Conservation (phyloP, 2,888 invertebrate genomes). For the Coremacera marginata region DNA sequence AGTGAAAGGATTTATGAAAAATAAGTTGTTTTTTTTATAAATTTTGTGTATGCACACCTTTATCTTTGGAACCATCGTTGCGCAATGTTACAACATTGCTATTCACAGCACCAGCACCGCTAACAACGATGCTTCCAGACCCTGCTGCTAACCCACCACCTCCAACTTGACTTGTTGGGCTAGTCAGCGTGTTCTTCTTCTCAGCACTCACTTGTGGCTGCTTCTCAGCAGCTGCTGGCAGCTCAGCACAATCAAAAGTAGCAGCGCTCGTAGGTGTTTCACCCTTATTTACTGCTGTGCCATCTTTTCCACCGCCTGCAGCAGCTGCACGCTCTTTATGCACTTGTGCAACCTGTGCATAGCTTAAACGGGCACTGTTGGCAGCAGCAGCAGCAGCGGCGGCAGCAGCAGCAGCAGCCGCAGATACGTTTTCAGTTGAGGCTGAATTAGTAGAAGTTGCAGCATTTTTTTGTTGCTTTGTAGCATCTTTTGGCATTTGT, state of each 20-base stretch:
- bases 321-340: constrained; percentile 70
- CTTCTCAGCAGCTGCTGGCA: constrained; percentile 23
- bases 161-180: constrained; percentile 26
- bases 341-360: constrained; percentile 78
- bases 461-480: constrained; percentile 61
- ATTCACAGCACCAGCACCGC: constrained; percentile 50
- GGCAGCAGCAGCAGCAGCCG: constrained; percentile 54
- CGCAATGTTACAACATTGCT: constrained; percentile 50
- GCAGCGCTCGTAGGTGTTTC: constrained; percentile 30
- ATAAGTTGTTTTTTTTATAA: neutral
- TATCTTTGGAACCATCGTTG: constrained; percentile 64
- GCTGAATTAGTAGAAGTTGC: constrained; percentile 60
- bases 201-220: constrained; percentile 40
- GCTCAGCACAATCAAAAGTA: constrained; percentile 36
- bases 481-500: constrained; percentile 59
- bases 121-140: constrained; percentile 41
- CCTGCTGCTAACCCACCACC: constrained; percentile 39
- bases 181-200: constrained; percentile 43
- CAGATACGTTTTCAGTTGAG: constrained; percentile 60
- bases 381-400: constrained; percentile 46
- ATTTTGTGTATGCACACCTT: constrained; percentile 54
- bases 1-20: neutral
- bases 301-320: constrained; percentile 37
- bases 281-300: constrained; percentile 30
- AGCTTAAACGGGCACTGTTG: constrained; percentile 71